phyloP scores from a whole-genome alignment of 1,140 invertebrate species.

The Macrocentrus cingulum region DNA sequence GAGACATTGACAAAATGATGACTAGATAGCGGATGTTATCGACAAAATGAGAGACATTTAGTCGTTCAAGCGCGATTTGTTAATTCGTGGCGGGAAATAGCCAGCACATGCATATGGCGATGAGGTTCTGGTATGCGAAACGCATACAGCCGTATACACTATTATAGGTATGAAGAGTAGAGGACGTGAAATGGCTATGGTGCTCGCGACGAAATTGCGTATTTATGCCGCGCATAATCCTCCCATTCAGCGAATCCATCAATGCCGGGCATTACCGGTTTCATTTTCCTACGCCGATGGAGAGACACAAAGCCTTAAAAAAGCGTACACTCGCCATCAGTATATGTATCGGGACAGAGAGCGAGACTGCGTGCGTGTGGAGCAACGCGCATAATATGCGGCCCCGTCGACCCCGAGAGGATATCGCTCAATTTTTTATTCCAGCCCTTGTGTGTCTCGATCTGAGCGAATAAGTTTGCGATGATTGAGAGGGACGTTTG shows the following conservation, averaged over 20 bases:
- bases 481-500: background rate
- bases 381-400: background rate
- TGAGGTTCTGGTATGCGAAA: too few relatives aligned
- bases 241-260: slow-evolving; percentile 54
- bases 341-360: background rate
- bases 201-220: slow-evolving; percentile 49
- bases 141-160: background rate
- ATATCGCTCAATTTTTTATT: slow-evolving; percentile 55
- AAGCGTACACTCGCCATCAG: slow-evolving; percentile 30
- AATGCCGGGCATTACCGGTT: slow-evolving; percentile 54
- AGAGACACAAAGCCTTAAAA: slow-evolving; percentile 50
- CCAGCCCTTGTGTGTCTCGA: slow-evolving; percentile 5
- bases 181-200: background rate
- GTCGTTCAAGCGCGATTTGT: background rate
- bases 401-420: slow-evolving; percentile 30
- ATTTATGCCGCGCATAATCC: slow-evolving; percentile 56
- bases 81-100: slow-evolving; percentile 4
- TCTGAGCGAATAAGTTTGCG: background rate
- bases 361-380: background rate
- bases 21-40: slow-evolving; percentile 7
- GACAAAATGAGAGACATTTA: background rate
- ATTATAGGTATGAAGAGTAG: background rate
- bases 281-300: slow-evolving; percentile 54
- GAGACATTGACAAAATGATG: slow-evolving; percentile 6
- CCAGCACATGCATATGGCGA: background rate